Evolutionary conservation across 2,797 vertebrate species (phyloP), one percentile per base, ranked within the genome.

Genomic region (Rhabdophis nuchalis): DNA sequence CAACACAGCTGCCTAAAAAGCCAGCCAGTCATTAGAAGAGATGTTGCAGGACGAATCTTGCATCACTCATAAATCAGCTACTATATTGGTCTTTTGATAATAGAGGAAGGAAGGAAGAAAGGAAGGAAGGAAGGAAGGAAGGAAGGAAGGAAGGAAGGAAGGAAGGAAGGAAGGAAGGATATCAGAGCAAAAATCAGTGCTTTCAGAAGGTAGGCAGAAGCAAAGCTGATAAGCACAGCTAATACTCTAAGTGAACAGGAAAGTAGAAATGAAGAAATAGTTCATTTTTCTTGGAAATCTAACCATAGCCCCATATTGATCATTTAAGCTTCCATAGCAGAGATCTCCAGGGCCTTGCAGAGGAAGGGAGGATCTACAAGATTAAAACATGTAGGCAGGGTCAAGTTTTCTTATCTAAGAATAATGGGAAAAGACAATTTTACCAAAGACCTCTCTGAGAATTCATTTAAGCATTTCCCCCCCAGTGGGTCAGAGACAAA

Each of bases 11-110:
- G 93, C 93, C 91, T 82, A 58, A 61, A 90, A 86, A 88, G 89
- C 85, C 64, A 93, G 93, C 68, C 96, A 95, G 8, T 93, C 94
- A 91, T 91, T 93, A 89, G 93, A 93, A 92, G 93, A 72, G 92
- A 56, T 54, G 91, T 91, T 94, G 77, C 88, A 89, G 1, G 86
- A 61, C 90, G 58, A 86, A 56, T 85, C 41, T 64, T 82, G 54
- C 61, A 0, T 60, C 82, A 90, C 82, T 72, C 2, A 0, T 0
- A 90, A 85, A 93, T 85, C 86, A 92, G 87, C 0, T 1, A 94
- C 85, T 87, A 58, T 88, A 85, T 57, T 89, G 93, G 82, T 56
- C 86, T 94, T 94, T 88, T 87, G 91, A 94, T 64, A 89, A 91
- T 91, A 90, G 60, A 23, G 50, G 53, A 82, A 8, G 90, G 61